Evolutionary conservation across 2,797 vertebrate genomes (phyloP).

Genomic region (Acropternis orthonyx): DNA sequence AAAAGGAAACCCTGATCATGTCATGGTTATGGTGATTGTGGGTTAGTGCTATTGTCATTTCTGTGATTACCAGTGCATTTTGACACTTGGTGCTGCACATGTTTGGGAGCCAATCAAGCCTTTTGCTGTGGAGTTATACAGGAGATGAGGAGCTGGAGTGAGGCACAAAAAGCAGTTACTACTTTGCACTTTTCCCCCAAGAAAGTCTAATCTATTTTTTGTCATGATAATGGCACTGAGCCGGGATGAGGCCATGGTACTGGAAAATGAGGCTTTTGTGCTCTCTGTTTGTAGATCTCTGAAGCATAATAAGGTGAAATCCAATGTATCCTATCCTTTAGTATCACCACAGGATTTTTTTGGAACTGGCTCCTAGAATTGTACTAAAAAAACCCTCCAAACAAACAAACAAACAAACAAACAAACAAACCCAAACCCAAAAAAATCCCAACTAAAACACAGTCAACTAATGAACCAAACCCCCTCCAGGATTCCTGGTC

Average conservation of each 20-base stretch:
- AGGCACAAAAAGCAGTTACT: background rate
- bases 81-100: background rate
- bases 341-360: background rate
- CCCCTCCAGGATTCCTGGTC: background rate
- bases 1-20: background rate
- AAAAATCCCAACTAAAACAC: background rate
- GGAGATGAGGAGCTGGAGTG: background rate
- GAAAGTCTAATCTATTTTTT: background rate
- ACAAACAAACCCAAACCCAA: too few species aligned
- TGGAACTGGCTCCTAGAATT: background rate
- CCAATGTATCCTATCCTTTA: background rate
- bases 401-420: too few species aligned
- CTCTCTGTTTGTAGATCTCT: background rate
- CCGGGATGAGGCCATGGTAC: background rate
- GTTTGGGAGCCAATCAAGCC: background rate
- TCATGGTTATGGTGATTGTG: too few species aligned
- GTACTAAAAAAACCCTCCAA: rapidly evolving
- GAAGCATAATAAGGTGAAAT: background rate
- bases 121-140: background rate
- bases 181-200: background rate
- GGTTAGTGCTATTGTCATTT: background rate
- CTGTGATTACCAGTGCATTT: background rate
- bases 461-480: background rate
- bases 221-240: background rate
- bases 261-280: background rate